Conservation (phyloP, 2,888 invertebrate species). For the Periphyllus acericola region DNA sequence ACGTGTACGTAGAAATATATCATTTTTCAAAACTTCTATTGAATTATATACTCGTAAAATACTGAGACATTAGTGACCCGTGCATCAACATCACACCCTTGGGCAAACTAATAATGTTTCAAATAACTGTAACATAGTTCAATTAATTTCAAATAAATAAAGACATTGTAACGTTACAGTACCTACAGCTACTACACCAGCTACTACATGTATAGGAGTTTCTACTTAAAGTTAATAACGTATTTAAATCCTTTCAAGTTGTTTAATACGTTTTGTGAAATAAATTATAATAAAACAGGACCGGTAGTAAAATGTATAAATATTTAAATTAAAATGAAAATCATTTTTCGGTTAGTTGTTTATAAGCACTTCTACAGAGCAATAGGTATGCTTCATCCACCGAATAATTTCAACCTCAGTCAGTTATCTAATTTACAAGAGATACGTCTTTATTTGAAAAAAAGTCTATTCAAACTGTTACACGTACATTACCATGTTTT, state of each 20-base stretch:
- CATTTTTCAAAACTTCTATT: neutral
- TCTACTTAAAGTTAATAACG: neutral
- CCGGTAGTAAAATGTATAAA: neutral
- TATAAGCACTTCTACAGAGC: too few species aligned
- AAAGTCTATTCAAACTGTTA: too few species aligned
- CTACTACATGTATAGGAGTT: too few species aligned
- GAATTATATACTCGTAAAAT: neutral
- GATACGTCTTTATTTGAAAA: too few species aligned
- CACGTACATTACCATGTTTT: too few species aligned
- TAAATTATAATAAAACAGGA: neutral
- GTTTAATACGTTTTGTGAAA: neutral
- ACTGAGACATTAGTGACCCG: neutral
- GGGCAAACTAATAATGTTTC: neutral
- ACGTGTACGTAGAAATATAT: neutral
- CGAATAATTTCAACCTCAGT: too few species aligned
- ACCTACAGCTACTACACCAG: too few species aligned
- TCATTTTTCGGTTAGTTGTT: too few species aligned
- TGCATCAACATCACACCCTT: slow-evolving; percentile 1
- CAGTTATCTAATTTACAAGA: too few species aligned
- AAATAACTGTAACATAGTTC: neutral
- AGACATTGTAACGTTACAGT: neutral
- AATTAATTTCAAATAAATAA: slow-evolving; percentile 2
- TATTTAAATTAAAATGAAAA: too few species aligned
- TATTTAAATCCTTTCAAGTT: neutral
- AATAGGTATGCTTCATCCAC: too few species aligned